Evolutionary conservation across 2,797 vertebrate species (phyloP).

Genomic region (Thunnus albacares): DNA sequence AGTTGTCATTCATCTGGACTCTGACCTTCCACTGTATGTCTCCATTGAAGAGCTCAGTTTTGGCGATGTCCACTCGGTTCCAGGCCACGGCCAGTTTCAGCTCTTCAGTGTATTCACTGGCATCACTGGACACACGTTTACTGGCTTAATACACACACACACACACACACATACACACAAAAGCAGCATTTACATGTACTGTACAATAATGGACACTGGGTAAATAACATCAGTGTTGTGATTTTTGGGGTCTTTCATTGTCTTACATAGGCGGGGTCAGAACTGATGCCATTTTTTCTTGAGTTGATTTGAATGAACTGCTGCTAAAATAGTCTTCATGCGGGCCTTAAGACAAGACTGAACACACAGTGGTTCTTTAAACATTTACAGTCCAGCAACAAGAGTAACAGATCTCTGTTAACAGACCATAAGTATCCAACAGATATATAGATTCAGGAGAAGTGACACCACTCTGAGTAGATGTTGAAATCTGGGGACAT

Average conservation of each 20-base stretch:
- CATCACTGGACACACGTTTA: constrained; percentile 80
- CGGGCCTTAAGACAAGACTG: too few relatives aligned
- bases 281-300: not conserved
- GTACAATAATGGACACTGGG: not conserved
- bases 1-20: not conserved
- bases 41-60: constrained; percentile 90
- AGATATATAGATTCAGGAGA: too few relatives aligned
- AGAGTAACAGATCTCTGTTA: too few relatives aligned
- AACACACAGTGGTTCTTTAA: too few relatives aligned
- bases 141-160: constrained; percentile 79
- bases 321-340: too few relatives aligned
- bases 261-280: not conserved
- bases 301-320: too few relatives aligned
- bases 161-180: not conserved
- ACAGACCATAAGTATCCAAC: too few relatives aligned
- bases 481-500: too few relatives aligned
- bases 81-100: constrained; percentile 92
- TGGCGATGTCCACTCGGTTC: constrained; percentile 92
- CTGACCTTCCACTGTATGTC: constrained; percentile 88
- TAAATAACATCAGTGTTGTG: not conserved
- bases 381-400: too few relatives aligned
- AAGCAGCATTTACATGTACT: not conserved
- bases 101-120: constrained; percentile 88
- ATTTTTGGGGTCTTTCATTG: not conserved
- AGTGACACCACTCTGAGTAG: too few relatives aligned